Conservation (phyloP, 2,888 invertebrate species). For the Tanypteryx hageni region DNA sequence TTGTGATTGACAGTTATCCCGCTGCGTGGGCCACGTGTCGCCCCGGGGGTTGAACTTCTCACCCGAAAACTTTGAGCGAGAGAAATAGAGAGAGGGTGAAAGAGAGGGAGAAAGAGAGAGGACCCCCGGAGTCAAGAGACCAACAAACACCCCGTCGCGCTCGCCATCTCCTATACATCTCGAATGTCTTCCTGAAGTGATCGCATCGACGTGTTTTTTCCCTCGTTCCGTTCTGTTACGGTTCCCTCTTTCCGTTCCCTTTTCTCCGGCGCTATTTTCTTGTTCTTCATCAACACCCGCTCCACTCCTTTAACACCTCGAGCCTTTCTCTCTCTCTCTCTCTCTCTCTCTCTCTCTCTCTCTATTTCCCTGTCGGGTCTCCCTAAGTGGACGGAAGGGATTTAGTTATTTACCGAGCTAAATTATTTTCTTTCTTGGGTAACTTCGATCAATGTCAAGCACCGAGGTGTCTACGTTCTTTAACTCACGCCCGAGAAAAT, state of each 20-base stretch:
- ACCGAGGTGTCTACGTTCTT: neutral
- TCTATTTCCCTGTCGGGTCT: neutral
- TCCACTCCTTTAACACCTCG: constrained; percentile 9
- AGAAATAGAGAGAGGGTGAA: neutral
- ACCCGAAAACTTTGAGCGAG: neutral
- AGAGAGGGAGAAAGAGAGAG: neutral
- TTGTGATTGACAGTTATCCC: constrained; percentile 34
- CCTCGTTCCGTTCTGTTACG: neutral
- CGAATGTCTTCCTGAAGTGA: constrained; percentile 26
- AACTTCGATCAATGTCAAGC: neutral
- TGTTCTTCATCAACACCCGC: neutral
- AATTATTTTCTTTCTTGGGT: neutral
- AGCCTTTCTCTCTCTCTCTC: neutral
- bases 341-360: no score
- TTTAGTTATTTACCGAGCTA: neutral
- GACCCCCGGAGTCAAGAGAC: neutral
- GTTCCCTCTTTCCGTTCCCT: neutral
- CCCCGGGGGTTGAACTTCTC: constrained; percentile 31
- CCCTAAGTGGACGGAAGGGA: neutral
- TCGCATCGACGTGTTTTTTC: constrained; percentile 12
- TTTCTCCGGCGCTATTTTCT: neutral
- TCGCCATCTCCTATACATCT: constrained; percentile 34
- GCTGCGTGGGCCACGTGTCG: constrained; percentile 41
- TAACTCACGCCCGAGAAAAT: neutral
- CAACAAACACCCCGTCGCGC: constrained; percentile 41